These are phyloP conservation scores for Poeciliopsis presidionis DNA, from an alignment of 2,797 vertebrate species.

Conservation along the genomic window DNA sequence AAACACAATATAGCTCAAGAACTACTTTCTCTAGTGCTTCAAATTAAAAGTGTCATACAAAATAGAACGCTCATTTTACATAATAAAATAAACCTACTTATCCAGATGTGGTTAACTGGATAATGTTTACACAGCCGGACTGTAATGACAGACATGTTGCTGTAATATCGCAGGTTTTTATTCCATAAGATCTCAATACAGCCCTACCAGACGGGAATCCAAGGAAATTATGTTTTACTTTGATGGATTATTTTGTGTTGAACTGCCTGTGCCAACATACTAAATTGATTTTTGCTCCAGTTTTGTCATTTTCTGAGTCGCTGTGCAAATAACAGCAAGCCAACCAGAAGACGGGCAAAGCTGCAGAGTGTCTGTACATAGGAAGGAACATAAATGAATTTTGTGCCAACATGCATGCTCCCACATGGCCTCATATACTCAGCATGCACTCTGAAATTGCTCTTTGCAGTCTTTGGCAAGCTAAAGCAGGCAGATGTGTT, in stretches of 20 bases:
- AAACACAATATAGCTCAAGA: neutral
- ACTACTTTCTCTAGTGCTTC: neutral
- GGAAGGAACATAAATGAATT: constrained; percentile 17
- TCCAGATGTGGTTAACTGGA: neutral
- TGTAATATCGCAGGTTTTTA: neutral
- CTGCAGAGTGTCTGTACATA: constrained; percentile 13
- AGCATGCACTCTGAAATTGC: neutral
- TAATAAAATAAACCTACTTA: neutral
- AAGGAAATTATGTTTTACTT: constrained; percentile 47
- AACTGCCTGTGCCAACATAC: constrained; percentile 52
- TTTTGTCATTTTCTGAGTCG: constrained; percentile 39
- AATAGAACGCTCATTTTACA: neutral
- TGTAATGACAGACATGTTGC: neutral
- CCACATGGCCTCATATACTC: constrained; percentile 3
- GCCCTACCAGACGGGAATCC: constrained; percentile 35
- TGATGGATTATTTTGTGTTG: constrained; percentile 55
- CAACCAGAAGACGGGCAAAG: neutral
- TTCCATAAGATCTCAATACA: neutral
- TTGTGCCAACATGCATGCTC: constrained; percentile 34
- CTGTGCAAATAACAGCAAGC: constrained; percentile 38
- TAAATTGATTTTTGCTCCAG: constrained; percentile 47
- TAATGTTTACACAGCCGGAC: neutral
- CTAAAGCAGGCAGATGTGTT: constrained; percentile 1
- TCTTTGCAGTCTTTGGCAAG: neutral
- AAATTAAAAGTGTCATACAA: neutral